Base-by-base conservation (phyloP, 1,140 invertebrate species). In the Physella acuta region DNA sequence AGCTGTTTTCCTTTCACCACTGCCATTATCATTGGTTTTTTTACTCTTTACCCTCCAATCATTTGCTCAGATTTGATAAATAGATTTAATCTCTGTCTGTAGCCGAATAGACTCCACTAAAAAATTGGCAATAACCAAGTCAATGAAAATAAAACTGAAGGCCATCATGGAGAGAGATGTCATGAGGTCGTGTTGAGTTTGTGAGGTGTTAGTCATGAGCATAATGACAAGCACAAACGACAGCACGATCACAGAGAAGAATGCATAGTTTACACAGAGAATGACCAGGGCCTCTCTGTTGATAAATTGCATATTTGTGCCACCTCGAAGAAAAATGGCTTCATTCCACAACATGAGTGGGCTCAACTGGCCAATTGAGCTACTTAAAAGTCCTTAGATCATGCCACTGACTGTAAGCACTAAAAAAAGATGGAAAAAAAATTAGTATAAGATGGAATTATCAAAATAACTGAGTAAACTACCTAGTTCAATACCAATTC, bases 261-360 rank as follows among this genome's bases (percentile, higher is more conserved):
- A 80, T 2, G 78, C 75, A 72, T 81, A 81, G 71, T 81, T 81
- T 44, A 81, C 73, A 67, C 79, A 78, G 5, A 82, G 62, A 39
- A 81, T 70, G 14, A 81, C 71, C 14, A 82, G 62, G 4, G 73
- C 72, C 51, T 81, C 80, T 53, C 76, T 58, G 53, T 77, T 77
- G 14, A 76, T 61, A 51, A 81, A 69, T 63, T 80, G 76, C 39
- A 71, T 58, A 31, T 44, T 68, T 52, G 44, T 28, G 3, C 65
- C 55, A 3, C 33, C 34, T 16, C 17, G 53, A 49, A 68, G 56
- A 31, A 68, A 58, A 28, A 59, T 17, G 3, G 34, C 65, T 37
- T 68, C 65, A 59, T 68, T 49, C 65, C 65, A 68, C 39, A 68
- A 39, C 65, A 68, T 68, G 49, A 31, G 17, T 64, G 37, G 26